These are phyloP conservation scores for Athrips mouffetella DNA, from an alignment of 2,888 invertebrate genomes.

Conservation along the genomic window DNA sequence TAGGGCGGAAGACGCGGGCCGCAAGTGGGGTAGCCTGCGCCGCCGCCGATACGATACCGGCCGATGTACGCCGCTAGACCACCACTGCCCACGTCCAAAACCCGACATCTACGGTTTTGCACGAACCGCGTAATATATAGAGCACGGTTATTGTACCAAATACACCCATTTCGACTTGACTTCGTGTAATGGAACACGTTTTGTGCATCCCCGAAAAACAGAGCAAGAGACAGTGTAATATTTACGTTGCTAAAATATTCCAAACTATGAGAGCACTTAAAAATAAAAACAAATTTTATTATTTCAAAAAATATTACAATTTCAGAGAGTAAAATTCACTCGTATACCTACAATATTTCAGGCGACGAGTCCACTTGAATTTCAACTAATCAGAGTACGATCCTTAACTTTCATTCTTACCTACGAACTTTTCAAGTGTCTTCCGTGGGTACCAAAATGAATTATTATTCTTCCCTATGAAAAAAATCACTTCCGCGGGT, in stretches of 20 bases:
- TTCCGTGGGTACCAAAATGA: slow-evolving; percentile 63
- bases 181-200: not conserved
- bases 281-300: not conserved
- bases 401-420: slow-evolving; percentile 40
- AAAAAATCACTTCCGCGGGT: slow-evolving; percentile 70
- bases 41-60: slow-evolving; percentile 42
- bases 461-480: slow-evolving; percentile 72
- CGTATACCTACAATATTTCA: not conserved
- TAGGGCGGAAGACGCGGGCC: slow-evolving; percentile 50
- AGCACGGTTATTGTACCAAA: not conserved
- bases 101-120: slow-evolving; percentile 13
- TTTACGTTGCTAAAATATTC: too few species aligned
- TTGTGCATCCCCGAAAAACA: not conserved
- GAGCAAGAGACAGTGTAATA: too few species aligned
- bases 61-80: slow-evolving; percentile 10
- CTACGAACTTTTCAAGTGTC: slow-evolving; percentile 54
- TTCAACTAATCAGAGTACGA: slow-evolving; percentile 28
- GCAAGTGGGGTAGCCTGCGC: too few species aligned
- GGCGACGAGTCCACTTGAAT: slow-evolving; percentile 23
- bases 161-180: not conserved
- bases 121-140: not conserved
- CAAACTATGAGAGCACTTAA: not conserved
- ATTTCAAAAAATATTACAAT: not conserved
- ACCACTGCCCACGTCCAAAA: not conserved
- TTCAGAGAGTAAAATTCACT: not conserved